A percentile compares a stretch with the other conserved stretches of the same genome.
These are phyloP conservation scores for Heterodera filipjevi DNA, from an alignment of 2,888 invertebrate species.

Conservation along the genomic window DNA sequence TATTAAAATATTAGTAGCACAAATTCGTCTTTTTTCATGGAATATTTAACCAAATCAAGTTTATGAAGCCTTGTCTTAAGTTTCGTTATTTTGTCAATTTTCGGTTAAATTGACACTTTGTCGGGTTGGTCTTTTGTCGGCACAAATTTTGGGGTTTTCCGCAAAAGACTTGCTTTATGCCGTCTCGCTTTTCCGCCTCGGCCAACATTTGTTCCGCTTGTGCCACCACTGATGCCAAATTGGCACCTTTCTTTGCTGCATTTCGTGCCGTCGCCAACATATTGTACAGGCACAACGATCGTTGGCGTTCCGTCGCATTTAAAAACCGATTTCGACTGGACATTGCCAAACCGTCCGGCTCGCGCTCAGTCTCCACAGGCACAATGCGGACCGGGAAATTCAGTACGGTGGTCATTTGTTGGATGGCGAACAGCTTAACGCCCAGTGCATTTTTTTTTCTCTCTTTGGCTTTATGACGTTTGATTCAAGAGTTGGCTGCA, in stretches of 20 bases:
- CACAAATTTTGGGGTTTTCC: no score
- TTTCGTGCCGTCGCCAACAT: neutral
- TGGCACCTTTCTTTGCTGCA: slow-evolving; percentile 7
- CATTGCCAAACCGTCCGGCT: slow-evolving; percentile 32
- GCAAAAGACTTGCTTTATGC: neutral
- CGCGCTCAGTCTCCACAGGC: slow-evolving; percentile 27
- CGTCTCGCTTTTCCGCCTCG: neutral
- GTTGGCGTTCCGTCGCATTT: slow-evolving; percentile 14
- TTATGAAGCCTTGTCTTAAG: no score
- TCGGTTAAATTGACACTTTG: no score
- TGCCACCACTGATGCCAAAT: neutral
- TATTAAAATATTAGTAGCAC: no score
- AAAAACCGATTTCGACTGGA: slow-evolving; percentile 31
- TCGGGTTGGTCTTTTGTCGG: no score
- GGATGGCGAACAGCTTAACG: slow-evolving; percentile 24
- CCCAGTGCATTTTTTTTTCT: no score
- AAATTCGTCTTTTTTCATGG: no score
- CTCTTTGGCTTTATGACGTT: no score
- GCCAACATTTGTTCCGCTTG: neutral
- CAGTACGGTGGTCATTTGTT: slow-evolving; percentile 29
- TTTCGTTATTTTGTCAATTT: no score
- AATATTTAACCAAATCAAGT: no score
- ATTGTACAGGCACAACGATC: slow-evolving; percentile 9
- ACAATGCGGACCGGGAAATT: slow-evolving; percentile 30
- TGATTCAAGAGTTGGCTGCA: no score